Evolutionary conservation across 1,140 invertebrate genomes (phyloP), one percentile per base, ranked within the genome.

Genomic region (Arctopsyche grandis): DNA sequence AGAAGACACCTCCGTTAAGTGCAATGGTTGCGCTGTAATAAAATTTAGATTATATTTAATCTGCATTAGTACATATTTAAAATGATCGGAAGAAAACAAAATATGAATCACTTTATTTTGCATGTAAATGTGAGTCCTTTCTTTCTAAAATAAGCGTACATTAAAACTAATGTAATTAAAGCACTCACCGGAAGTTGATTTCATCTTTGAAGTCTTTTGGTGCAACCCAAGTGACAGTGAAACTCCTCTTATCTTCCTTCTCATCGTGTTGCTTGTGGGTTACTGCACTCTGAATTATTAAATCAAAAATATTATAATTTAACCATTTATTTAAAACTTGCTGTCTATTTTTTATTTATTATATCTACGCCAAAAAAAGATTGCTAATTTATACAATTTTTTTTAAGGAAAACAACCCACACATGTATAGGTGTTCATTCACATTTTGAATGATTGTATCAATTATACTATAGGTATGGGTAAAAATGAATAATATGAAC

Each of bases 241-340:
- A 82, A 5, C 83, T 84, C 70, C 86, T 86, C 73, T 85, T 86
- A 82, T 88, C 87, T 24, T 84, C 83, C 26, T 85, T 84, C 52
- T 83, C 83, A 16, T 86, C 85, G 82, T 89, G 88, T 70, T 86
- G 86, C 82, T 86, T 87, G 84, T 89, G 88, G 0, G 87, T 88
- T 16, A 88, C 83, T 9, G 88, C 85, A 80, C 87, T 86, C 88
- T 88, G 82, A 21, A 82, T n/a, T n/a, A n/a, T n/a, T n/a, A 80
- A 16, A 74, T 75, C 58, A 43, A 43, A 78, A 52, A 19, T 48
- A 74, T 71, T 56, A 56, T 56, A 4, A 16, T 16, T 56, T 56
- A 4, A 38, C 29, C 29, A 4, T 4, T 4, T 38, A 38, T 38
- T 38, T 38, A 4, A 58, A 4, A 58, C n/a, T n/a, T n/a, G 5